Percentiles rank a stretch among this genome's conserved stretches.
Evolutionary conservation across 2,888 invertebrate genomes (phyloP).

Genomic region (Acanthococcus lagerstroemiae): DNA sequence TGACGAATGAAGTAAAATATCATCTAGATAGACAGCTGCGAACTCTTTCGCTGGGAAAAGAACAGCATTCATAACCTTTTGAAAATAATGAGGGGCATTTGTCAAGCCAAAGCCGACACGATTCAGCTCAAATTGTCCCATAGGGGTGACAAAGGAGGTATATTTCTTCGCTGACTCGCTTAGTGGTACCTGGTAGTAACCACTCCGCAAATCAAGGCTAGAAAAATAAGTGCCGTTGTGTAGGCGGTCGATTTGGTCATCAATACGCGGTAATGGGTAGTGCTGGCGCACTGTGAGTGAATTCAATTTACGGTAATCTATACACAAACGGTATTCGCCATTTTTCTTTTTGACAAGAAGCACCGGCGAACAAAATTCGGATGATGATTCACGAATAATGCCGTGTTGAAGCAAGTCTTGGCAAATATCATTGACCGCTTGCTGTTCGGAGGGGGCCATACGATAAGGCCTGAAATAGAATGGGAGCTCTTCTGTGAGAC

Average conservation of each 20-base stretch:
- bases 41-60: no score
- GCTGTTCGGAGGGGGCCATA: background rate
- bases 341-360: no score
- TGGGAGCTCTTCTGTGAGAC: background rate
- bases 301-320: background rate
- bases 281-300: background rate
- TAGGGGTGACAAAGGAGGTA: no score
- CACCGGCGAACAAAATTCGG: no score
- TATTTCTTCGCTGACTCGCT: no score
- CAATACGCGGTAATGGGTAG: conserved; percentile 13
- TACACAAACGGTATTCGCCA: no score
- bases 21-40: no score
- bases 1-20: no score
- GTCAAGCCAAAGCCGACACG: no score
- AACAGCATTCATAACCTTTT: no score
- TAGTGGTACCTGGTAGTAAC: conserved; percentile 11
- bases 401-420: background rate
- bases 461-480: background rate
- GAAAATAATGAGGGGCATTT: no score
- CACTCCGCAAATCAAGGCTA: conserved; percentile 15
- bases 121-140: no score
- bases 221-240: background rate
- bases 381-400: background rate
- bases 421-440: background rate
- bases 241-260: conserved; percentile 7